phyloP scores from a whole-genome alignment of 1,140 invertebrate genomes.

The Mamestra configurata region DNA sequence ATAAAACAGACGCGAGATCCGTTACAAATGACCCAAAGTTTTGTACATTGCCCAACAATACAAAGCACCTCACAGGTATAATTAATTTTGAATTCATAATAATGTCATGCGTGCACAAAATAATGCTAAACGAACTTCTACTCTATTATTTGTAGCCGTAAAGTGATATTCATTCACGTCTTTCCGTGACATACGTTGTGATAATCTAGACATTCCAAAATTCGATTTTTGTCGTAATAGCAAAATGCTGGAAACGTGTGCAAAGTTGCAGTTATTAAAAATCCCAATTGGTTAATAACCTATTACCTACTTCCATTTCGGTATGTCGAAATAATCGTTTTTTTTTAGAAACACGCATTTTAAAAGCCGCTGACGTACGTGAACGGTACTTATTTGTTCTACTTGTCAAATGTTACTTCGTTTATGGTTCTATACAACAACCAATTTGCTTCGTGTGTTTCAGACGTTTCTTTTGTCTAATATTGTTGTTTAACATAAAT shows the following conservation, averaged over 20 bases:
- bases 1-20: not conserved
- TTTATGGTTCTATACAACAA: not conserved
- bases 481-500: not conserved
- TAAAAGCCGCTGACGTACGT: not conserved
- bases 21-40: slow-evolving; percentile 14
- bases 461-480: not conserved
- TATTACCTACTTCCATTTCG: slow-evolving; percentile 37
- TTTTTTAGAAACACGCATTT: not conserved
- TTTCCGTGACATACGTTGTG: not conserved
- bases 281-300: slow-evolving; percentile 36
- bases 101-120: not conserved
- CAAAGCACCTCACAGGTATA: not conserved
- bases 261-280: slow-evolving; percentile 24
- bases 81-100: slow-evolving; percentile 1
- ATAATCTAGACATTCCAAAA: not conserved
- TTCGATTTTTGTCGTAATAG: slow-evolving; percentile 22
- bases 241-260: not conserved
- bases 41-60: not conserved
- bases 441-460: not conserved
- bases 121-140: not conserved
- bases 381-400: slow-evolving; percentile 31
- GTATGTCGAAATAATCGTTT: not conserved
- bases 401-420: not conserved
- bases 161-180: not conserved
- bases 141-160: not conserved